phyloP scores from a whole-genome alignment of 2,888 invertebrate species.

The Sympetrum striolatum region DNA sequence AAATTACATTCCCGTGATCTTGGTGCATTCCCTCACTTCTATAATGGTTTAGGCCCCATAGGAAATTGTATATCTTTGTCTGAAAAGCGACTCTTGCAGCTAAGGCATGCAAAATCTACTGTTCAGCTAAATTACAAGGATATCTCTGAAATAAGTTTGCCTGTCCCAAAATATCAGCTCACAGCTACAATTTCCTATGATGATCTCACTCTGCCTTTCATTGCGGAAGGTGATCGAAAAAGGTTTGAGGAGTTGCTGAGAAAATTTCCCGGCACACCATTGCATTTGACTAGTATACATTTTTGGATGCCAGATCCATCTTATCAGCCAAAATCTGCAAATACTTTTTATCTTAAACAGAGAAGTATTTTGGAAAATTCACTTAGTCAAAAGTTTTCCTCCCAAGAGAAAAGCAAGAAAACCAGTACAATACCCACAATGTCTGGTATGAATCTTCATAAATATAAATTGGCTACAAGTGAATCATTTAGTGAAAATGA shows the following conservation, averaged over 20 bases:
- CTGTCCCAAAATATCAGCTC: constrained; percentile 60
- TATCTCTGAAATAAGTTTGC: constrained; percentile 59
- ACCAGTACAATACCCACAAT: too few species aligned
- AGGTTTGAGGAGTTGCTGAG: neutral
- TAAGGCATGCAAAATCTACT: constrained; percentile 48
- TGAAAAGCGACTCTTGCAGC: constrained; percentile 60
- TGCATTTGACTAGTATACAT: constrained; percentile 57
- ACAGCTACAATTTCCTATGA: constrained; percentile 61
- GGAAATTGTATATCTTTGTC: constrained; percentile 57
- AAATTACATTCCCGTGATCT: constrained; percentile 59
- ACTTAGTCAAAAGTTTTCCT: neutral
- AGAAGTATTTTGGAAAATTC: constrained; percentile 55
- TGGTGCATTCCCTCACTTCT: constrained; percentile 60
- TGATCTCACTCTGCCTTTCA: constrained; percentile 53
- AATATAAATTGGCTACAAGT: too few species aligned
- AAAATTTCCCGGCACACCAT: constrained; percentile 17
- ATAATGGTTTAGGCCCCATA: constrained; percentile 63
- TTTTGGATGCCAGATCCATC: constrained; percentile 67
- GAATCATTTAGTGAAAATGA: neutral
- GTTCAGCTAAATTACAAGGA: constrained; percentile 53
- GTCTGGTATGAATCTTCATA: too few species aligned
- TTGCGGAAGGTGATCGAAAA: neutral
- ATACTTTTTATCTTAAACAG: constrained; percentile 59
- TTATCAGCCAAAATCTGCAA: constrained; percentile 62
- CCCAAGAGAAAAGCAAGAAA: too few species aligned